Evolutionary conservation across 2,888 invertebrate genomes (phyloP), one percentile per base, ranked within the genome.

Genomic region (Cheilosia vernalis): DNA sequence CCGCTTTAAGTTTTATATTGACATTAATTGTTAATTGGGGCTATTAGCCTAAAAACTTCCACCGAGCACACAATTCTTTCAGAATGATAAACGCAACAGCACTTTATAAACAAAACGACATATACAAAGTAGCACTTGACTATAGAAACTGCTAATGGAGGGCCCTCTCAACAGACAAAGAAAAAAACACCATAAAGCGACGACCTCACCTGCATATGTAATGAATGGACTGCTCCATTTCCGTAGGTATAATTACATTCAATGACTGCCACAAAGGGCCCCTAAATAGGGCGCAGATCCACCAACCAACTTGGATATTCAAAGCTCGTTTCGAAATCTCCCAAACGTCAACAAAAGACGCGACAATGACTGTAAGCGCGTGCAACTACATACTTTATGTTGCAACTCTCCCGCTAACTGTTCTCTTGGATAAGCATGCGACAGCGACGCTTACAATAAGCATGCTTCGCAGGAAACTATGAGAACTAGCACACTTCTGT

Each of bases 121-220:
- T 44, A 30, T 17, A 33, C 24, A 37, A 37, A 10, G 21, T 21
- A 21, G 17, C 53, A 27, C 6, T 55, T 4, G 27, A 42, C 30
- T 33, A 27, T 27, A 27, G 1, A 66, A 66, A 66, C 67, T 47
- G 2, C 42, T 17, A 30, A 51, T n/a, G 55, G 61, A 63, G 69
- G 55, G 47, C 69, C 47, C 61, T 42, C 42, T 27, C 37, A 42
- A 30, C 19, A 33, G 13, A 37, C 37, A 37, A 37, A 61, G 27
- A 37, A 37, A 61, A 58, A 49, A 53, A 53, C 40, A 33, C 56
- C 58, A 79, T 69, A 72, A 73, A 73, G 15, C 56, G 55, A 21
- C 63, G 60, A 84, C 84, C 74, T 64, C 80, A 74, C 80, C 80
- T 84, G 83, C 83, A 84, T 84, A 63, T 74, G 63, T 84, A 84